These are phyloP conservation scores for Oncorhynchus tshawytscha DNA, from an alignment of 2,113 vertebrate species.

Conservation along the genomic window DNA sequence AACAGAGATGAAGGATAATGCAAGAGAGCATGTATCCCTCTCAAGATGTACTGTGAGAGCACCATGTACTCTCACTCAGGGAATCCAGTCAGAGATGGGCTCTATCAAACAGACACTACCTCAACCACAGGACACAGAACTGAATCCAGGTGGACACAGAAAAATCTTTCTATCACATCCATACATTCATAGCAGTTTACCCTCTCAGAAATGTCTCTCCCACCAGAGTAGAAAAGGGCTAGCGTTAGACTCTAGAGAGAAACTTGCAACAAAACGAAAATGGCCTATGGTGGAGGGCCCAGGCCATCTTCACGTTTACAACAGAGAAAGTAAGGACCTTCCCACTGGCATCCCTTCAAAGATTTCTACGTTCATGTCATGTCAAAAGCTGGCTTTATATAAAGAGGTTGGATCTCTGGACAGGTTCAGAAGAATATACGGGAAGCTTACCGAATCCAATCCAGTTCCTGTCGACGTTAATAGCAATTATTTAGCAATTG, in stretches of 20 bases:
- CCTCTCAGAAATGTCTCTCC: neutral
- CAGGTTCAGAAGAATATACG: constrained; percentile 84
- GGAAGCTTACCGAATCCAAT: constrained; percentile 50
- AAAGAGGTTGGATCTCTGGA: constrained; percentile 82
- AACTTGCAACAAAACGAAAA: constrained; percentile 50
- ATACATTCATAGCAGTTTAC: constrained; percentile 52
- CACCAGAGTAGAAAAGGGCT: constrained; percentile 1
- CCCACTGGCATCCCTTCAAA: constrained; percentile 37
- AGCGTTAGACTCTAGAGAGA: constrained; percentile 15
- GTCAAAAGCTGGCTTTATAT: constrained; percentile 66
- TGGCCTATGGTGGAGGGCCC: constrained; percentile 34
- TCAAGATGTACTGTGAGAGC: neutral
- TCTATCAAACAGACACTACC: constrained; percentile 46
- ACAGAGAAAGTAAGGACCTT: constrained; percentile 5
- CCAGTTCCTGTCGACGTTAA: neutral
- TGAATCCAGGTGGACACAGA: constrained; percentile 48
- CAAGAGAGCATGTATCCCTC: neutral
- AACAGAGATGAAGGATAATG: neutral
- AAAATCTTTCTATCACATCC: constrained; percentile 57
- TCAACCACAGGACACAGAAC: constrained; percentile 22
- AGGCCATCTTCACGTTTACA: neutral
- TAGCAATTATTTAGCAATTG: neutral
- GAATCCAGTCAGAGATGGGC: constrained; percentile 25
- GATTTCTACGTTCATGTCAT: constrained; percentile 34
- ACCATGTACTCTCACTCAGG: neutral